phyloP scores from a whole-genome alignment of 1,140 invertebrate genomes.

The Pollicipes pollicipes region DNA sequence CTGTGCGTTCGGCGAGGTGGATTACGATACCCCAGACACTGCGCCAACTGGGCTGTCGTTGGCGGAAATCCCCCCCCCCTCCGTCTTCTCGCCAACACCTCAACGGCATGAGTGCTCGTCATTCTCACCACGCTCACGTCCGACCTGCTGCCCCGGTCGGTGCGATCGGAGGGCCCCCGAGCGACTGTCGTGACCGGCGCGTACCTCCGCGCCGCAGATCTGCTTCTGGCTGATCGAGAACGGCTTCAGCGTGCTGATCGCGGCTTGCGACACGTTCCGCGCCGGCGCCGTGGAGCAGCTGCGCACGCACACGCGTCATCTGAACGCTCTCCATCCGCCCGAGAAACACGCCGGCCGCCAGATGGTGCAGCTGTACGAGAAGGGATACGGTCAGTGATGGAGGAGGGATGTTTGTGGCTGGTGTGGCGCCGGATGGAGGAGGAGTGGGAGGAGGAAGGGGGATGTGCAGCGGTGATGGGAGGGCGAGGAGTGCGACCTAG shows the following conservation, averaged over 20 bases:
- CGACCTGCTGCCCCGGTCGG: too few relatives aligned
- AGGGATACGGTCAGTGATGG: constrained; percentile 58
- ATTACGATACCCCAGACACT: too few relatives aligned
- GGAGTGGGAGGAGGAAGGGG: neutral
- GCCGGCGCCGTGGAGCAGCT: constrained; percentile 98
- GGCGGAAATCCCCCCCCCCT: too few relatives aligned
- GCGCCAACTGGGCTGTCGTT: too few relatives aligned
- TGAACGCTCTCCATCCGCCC: constrained; percentile 83
- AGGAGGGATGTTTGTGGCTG: constrained; percentile 13
- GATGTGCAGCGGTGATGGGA: neutral
- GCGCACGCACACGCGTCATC: constrained; percentile 78
- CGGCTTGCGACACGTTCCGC: constrained; percentile 97
- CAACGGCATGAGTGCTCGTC: too few relatives aligned
- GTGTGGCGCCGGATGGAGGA: neutral
- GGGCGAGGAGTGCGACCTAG: neutral
- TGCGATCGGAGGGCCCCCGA: too few relatives aligned
- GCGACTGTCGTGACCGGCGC: too few relatives aligned
- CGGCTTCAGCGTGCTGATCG: constrained; percentile 85
- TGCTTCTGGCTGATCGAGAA: constrained; percentile 99
- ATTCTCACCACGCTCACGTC: too few relatives aligned
- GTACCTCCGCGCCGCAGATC: constrained; percentile 39
- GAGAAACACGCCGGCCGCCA: constrained; percentile 43
- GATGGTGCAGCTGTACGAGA: constrained; percentile 92
- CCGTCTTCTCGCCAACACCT: too few relatives aligned
- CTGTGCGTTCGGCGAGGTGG: too few relatives aligned